Evolutionary conservation across 2,888 invertebrate genomes (phyloP).

Genomic region (Cancer borealis): DNA sequence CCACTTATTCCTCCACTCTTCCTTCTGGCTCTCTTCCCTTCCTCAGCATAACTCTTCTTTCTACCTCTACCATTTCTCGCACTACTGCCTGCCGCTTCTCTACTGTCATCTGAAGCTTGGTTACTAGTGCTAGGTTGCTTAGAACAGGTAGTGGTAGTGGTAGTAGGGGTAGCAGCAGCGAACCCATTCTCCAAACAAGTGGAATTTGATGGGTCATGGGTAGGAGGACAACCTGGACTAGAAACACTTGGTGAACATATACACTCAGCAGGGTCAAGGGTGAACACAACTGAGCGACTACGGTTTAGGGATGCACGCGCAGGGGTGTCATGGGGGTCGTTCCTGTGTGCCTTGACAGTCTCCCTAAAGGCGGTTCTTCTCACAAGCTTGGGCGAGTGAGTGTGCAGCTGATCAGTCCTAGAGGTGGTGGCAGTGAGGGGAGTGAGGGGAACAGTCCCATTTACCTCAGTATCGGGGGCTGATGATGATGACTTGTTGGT

Average conservation of each 20-base stretch:
- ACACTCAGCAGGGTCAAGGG: slow-evolving; percentile 35
- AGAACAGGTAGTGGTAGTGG: slow-evolving; percentile 41
- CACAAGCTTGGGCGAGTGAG: slow-evolving; percentile 64
- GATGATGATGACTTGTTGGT: neutral
- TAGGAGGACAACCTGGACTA: slow-evolving; percentile 45
- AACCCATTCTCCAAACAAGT: slow-evolving; percentile 63
- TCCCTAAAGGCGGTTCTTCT: slow-evolving; percentile 63
- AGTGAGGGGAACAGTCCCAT: slow-evolving; percentile 54
- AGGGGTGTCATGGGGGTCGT: slow-evolving; percentile 42
- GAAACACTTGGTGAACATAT: slow-evolving; percentile 47
- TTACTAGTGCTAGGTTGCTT: slow-evolving; percentile 56
- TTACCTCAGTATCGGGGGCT: slow-evolving; percentile 60
- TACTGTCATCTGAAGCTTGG: slow-evolving; percentile 54
- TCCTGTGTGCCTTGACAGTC: slow-evolving; percentile 31
- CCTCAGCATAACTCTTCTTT: neutral
- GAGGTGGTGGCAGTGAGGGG: slow-evolving; percentile 63
- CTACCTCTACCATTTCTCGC: slow-evolving; percentile 37
- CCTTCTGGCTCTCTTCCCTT: slow-evolving; percentile 13
- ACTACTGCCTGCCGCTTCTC: slow-evolving; percentile 46
- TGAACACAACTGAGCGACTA: slow-evolving; percentile 16
- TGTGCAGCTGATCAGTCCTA: slow-evolving; percentile 53
- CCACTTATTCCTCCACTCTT: neutral
- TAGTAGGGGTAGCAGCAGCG: slow-evolving; percentile 36
- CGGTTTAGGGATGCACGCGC: slow-evolving; percentile 52
- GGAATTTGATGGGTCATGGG: slow-evolving; percentile 13